Percentiles rank a stretch among this genome's conserved stretches.
phyloP scores from a whole-genome alignment of 2,797 vertebrate species.

The Melanotaenia nigrans region DNA sequence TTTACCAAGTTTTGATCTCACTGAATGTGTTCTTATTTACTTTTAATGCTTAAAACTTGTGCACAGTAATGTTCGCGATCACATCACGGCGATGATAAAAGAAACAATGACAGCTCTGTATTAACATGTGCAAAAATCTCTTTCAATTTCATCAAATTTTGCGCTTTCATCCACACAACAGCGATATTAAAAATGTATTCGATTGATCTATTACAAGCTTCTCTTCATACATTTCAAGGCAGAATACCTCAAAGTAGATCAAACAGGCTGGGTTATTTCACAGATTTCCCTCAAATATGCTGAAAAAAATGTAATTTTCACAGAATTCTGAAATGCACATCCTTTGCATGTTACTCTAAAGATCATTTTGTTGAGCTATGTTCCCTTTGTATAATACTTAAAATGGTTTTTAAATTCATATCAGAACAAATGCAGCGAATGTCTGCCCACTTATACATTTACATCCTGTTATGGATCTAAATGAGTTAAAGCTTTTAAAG shows the following conservation, averaged over 20 bases:
- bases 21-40: neutral
- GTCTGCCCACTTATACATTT: too few species aligned
- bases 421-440: too few species aligned
- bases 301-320: constrained; percentile 11
- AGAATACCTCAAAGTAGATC: constrained; percentile 3
- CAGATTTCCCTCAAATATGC: neutral
- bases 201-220: neutral
- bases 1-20: neutral
- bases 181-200: neutral
- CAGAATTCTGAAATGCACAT: constrained; percentile 22
- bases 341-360: constrained; percentile 3
- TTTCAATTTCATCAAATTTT: neutral
- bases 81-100: neutral
- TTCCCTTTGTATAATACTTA: neutral
- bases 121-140: neutral
- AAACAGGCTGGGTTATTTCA: constrained; percentile 5
- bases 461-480: too few species aligned
- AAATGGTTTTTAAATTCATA: too few species aligned
- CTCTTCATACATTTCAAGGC: constrained; percentile 15
- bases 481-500: too few species aligned
- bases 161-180: neutral
- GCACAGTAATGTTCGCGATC: neutral
- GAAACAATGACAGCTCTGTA: neutral
- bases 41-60: neutral
- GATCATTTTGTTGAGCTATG: constrained; percentile 14